phyloP scores from a whole-genome alignment of 2,113 vertebrate species.

The Nerophis lumbriciformis region DNA sequence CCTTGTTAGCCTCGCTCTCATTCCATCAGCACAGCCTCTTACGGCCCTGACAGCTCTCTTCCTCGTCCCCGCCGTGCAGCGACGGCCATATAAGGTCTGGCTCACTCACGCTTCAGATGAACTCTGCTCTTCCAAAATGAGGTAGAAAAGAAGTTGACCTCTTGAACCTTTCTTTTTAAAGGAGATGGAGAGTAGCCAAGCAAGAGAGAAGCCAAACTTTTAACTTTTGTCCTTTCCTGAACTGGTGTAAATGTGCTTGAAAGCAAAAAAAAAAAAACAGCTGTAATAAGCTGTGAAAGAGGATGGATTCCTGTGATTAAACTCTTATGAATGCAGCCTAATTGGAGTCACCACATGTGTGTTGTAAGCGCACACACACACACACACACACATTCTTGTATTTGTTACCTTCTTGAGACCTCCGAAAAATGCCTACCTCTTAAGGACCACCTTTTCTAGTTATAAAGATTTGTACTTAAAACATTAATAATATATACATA shows the following conservation, averaged over 20 bases:
- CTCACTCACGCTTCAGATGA: conserved; percentile 6
- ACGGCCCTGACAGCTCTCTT: conserved; percentile 18
- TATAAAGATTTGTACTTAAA: no score
- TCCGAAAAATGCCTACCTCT: no score
- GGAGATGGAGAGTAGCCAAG: conserved; percentile 1
- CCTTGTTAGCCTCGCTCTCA: conserved; percentile 9
- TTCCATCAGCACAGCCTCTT: conserved; percentile 25
- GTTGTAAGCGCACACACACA: background rate
- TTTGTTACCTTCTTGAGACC: no score
- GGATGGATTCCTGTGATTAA: no score
- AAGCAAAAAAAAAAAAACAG: background rate
- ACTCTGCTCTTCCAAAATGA: background rate
- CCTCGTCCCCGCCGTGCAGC: conserved; percentile 25
- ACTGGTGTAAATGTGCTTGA: background rate
- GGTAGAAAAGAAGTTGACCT: conserved; percentile 23
- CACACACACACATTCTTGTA: no score
- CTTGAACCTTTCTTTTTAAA: background rate
- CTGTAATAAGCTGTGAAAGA: no score
- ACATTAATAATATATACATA: no score
- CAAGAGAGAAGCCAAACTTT: background rate
- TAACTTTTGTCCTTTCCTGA: background rate
- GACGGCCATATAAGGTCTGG: conserved; percentile 56
- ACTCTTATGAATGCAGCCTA: background rate
- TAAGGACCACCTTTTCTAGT: no score
- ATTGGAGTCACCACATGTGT: background rate